A percentile compares a stretch with the other conserved stretches of the same genome.
These are phyloP conservation scores for Chloromyia formosa DNA, from an alignment of 2,888 invertebrate genomes.

Conservation along the genomic window DNA sequence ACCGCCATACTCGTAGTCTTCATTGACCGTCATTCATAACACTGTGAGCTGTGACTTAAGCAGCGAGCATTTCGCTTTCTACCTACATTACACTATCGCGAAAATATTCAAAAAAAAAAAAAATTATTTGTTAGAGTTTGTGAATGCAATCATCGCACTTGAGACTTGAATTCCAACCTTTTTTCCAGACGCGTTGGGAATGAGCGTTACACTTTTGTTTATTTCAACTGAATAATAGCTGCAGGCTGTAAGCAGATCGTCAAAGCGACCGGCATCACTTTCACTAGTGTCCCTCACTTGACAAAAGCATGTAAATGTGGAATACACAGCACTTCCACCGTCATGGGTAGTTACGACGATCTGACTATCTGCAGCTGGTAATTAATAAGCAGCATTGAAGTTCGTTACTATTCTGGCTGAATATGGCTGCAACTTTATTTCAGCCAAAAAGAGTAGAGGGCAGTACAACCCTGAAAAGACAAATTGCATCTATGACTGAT, in stretches of 20 bases:
- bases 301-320: neutral
- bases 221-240: constrained; percentile 14
- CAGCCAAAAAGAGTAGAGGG: too few species aligned
- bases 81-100: neutral
- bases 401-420: too few species aligned
- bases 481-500: too few species aligned
- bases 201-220: neutral
- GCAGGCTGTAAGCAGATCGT: constrained; percentile 9
- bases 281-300: neutral
- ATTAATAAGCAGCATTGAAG: too few species aligned
- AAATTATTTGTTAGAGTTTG: neutral
- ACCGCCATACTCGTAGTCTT: too few species aligned
- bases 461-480: too few species aligned
- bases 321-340: neutral
- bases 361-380: too few species aligned
- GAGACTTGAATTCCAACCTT: neutral
- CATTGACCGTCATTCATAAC: too few species aligned
- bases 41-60: too few species aligned
- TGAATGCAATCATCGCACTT: constrained; percentile 24
- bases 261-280: constrained; percentile 24
- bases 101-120: constrained; percentile 11
- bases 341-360: too few species aligned
- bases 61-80: constrained; percentile 12
- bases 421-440: too few species aligned
- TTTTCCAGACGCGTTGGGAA: neutral